A percentile compares a stretch with the other conserved stretches of the same genome.
phyloP scores from a whole-genome alignment of 2,888 invertebrate species.

The Neria commutata region DNA sequence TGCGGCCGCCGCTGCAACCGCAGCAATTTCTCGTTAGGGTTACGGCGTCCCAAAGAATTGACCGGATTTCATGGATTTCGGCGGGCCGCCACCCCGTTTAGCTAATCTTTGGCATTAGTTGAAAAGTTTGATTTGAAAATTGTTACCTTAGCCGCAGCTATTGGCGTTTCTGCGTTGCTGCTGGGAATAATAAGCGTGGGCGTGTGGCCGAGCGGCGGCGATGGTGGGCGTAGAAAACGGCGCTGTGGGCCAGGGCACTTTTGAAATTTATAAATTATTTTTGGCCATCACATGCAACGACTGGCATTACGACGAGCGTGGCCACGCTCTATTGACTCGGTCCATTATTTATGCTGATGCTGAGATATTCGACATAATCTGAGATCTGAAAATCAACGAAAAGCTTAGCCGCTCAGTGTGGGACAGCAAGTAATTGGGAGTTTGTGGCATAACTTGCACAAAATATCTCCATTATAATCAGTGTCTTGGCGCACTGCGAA shows the following conservation, averaged over 20 bases:
- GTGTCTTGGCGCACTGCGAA: too few species aligned
- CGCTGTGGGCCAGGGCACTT: not conserved
- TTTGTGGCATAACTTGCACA: too few species aligned
- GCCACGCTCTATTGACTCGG: constrained; percentile 24
- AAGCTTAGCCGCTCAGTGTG: too few species aligned
- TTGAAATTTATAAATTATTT: constrained; percentile 2
- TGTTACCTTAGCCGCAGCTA: constrained; percentile 31
- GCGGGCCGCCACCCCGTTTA: constrained; percentile 45
- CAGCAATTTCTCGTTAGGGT: constrained; percentile 30
- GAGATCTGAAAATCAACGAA: not conserved
- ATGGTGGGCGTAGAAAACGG: not conserved
- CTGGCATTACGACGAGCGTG: constrained; percentile 16
- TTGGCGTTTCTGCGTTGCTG: constrained; percentile 7
- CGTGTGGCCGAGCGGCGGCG: not conserved
- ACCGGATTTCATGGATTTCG: constrained; percentile 22
- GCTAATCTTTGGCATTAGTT: constrained; percentile 56
- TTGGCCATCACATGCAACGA: constrained; percentile 11
- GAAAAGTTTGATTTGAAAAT: constrained; percentile 56
- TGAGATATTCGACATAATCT: constrained; percentile 13
- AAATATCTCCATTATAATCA: too few species aligned
- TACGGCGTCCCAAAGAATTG: constrained; percentile 8
- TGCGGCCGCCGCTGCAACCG: constrained; percentile 39
- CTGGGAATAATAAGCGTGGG: not conserved
- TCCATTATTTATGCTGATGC: constrained; percentile 38
- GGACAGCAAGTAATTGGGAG: too few species aligned